These are phyloP conservation scores for Zosterops lateralis DNA, from an alignment of 2,113 vertebrate species.

Conservation along the genomic window DNA sequence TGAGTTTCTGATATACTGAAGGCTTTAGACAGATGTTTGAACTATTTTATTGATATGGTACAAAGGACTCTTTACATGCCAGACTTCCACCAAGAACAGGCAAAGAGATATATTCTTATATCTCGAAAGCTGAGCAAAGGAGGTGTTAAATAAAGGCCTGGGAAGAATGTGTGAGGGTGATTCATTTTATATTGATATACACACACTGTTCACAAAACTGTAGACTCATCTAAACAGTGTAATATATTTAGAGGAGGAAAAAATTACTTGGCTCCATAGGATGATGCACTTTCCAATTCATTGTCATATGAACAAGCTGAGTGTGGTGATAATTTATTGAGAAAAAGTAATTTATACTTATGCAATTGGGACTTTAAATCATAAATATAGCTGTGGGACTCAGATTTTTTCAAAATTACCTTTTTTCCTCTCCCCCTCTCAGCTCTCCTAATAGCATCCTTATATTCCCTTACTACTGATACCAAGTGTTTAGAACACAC, in stretches of 20 bases:
- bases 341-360: neutral
- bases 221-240: neutral
- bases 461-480: neutral
- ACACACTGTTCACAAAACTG: neutral
- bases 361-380: neutral
- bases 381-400: neutral
- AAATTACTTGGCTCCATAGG: neutral
- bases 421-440: neutral
- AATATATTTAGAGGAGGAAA: slow-evolving; percentile 15
- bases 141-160: slow-evolving; percentile 10
- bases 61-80: neutral
- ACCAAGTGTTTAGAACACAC: neutral
- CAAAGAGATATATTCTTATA: neutral
- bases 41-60: neutral
- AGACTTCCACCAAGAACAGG: neutral
- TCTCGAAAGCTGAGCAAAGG: neutral
- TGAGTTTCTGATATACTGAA: neutral
- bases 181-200: slow-evolving; percentile 18
- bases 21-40: neutral
- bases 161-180: neutral
- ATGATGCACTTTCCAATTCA: slow-evolving; percentile 3
- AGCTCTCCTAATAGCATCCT: neutral
- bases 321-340: neutral
- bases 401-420: neutral
- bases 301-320: neutral